Conservation (phyloP, 1,140 invertebrate species). For the Gerris buenoi region DNA sequence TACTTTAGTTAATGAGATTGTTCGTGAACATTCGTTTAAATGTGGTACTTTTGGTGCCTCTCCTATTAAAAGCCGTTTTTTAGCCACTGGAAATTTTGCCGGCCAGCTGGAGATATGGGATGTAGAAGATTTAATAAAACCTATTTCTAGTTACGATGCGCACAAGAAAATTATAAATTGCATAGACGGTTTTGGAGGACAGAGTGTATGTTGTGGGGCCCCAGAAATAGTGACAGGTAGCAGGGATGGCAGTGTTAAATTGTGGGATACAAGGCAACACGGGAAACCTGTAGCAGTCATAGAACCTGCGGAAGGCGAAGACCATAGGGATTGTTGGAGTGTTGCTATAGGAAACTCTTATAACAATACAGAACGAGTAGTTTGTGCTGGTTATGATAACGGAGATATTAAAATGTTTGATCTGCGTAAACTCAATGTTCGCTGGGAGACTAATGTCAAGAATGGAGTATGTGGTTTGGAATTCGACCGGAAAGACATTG, state of each 20-base stretch:
- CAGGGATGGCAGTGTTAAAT: conserved; percentile 81
- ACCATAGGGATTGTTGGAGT: conserved; percentile 68
- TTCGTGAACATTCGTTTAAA: conserved; percentile 71
- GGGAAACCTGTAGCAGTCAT: conserved; percentile 77
- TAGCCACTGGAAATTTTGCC: conserved; percentile 84
- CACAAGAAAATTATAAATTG: conserved; percentile 81
- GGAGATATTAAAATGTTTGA: conserved; percentile 93
- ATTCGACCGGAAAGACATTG: conserved; percentile 86
- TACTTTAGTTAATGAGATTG: conserved; percentile 49
- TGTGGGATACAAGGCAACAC: conserved; percentile 88
- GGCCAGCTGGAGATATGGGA: conserved; percentile 68
- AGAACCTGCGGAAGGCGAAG: conserved; percentile 48
- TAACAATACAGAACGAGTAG: conserved; percentile 65
- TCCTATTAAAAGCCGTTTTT: conserved; percentile 52
- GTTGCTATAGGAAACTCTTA: conserved; percentile 77
- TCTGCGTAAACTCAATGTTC: conserved; percentile 61
- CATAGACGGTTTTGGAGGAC: conserved; percentile 85
- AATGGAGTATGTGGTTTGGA: conserved; percentile 84
- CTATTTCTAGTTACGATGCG: conserved; percentile 69
- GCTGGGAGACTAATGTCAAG: conserved; percentile 84
- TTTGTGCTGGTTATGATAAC: conserved; percentile 89
- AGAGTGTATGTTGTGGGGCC: conserved; percentile 64
- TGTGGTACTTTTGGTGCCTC: conserved; percentile 86
- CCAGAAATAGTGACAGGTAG: conserved; percentile 89
- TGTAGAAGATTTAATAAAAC: conserved; percentile 45